Evolutionary conservation across 2,888 invertebrate genomes (phyloP), one percentile per base, ranked within the genome.

Genomic region (Drosophila anomelani): DNA sequence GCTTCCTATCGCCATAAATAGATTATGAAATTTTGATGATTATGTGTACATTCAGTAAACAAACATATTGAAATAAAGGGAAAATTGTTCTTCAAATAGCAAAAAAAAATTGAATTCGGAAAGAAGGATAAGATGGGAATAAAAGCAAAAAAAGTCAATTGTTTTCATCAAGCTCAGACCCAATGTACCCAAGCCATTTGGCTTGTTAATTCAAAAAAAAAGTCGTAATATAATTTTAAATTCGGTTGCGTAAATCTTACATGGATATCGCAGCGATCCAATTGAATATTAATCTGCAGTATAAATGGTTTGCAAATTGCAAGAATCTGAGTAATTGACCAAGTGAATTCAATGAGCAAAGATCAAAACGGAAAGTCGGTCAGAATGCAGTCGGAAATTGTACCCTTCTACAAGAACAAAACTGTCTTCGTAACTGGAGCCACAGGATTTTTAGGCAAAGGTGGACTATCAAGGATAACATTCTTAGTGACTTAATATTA

Each of bases 381-480:
- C 53, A 67, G 20, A 49, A 69, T 69, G 69, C 12, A 43, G 13
- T 46, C 51, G n/a, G 70, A 58, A 53, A 43, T 70, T 34, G 39
- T 58, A 12, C 17, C 44, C 10, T 70, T 70, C 17, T 70, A 70
- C 13, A 58, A 53, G 39, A 34, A 57, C 15, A 69, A 69, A 26
- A 58, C 38, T 3, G n/a, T 69, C 0, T 46, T 69, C 12, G 26
- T 69, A 46, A 69, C 69, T 3, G 69, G 69, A 17, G 69, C 70
- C 29, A 70, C 70, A n/a, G 69, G 69, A 69, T 58, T 69, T 10
- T 13, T 70, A 6, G 69, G 69, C 38, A 69, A 69, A 69, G 69
- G 69, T 70, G 34, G 12, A 71, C 29, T 26, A 3, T 26, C 26
- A 72, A 46, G 20, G 29, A 29, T 29, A 29, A 29, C 29, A 29